Base-by-base conservation (phyloP, 2,113 vertebrate species). In the Maccullochella peelii region DNA sequence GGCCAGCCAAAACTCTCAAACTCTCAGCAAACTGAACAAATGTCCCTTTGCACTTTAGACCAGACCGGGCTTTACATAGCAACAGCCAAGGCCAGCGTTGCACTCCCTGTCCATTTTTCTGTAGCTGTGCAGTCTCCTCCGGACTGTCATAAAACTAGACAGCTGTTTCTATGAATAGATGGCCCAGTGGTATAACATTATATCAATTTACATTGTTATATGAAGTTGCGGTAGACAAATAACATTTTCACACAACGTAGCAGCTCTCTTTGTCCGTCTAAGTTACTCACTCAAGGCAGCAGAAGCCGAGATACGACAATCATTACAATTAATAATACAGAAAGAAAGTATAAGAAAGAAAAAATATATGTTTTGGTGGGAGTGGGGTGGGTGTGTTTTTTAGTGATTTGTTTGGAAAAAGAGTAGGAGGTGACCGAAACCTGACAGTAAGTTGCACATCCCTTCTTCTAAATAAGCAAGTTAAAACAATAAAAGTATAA, bases 21-120 rank as follows among this genome's bases (percentile, higher is more conserved):
- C 73, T 30, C 36, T 66, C 40, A 85, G 81, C 40, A 74, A 82
- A 61, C 59, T 84, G 54, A 77, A 11, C 44, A 52, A 52, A 2
- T 30, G 2, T 79, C 73, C 66, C 57, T 38, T 59, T 89, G 92
- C 62, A 82, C 90, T 91, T 93, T 86, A 78, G 82, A 93, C 90
- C 63, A 65, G 33, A 66, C 27, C 25, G 10, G 7, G 25, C 73
- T 88, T 86, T 75, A 80, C 67, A 71, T 20, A 50, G 30, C 16
- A 44, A 63, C 40, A 71, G 30, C 25, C 49, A 79, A 38, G 52
- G 80, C 47, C 68, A 73, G 33, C 10, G 0, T 49, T 12, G 2
- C 55, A 18, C 2, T 40, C 14, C 23, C 11, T 2, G 61, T 30
- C 54, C 58, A 21, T 79, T 59, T 10, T 49, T 6, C 59, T 49